Evolutionary conservation across 2,888 invertebrate species (phyloP).

Genomic region (Ceraclea dissimilis): DNA sequence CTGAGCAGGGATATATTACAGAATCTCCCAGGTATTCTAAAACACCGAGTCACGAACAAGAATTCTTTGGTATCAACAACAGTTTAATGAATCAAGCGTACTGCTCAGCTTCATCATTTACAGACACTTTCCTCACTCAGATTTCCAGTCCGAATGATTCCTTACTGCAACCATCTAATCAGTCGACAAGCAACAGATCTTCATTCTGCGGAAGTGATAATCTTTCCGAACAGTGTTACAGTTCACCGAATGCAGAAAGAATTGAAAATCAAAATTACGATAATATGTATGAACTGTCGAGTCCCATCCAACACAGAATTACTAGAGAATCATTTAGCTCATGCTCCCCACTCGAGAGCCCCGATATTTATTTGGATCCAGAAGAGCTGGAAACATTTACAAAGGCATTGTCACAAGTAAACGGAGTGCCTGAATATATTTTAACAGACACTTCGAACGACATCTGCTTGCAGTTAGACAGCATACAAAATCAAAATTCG

Average conservation of each 20-base stretch:
- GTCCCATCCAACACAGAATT: conserved; percentile 2
- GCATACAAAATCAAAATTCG: background rate
- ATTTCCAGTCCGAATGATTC: background rate
- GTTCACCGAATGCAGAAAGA: conserved; percentile 5
- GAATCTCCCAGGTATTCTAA: background rate
- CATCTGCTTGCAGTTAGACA: background rate
- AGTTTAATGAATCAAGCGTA: background rate
- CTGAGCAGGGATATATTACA: background rate
- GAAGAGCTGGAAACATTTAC: background rate
- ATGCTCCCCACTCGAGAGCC: conserved; percentile 16
- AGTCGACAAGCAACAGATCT: background rate
- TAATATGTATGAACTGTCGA: conserved; percentile 10
- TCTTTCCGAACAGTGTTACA: conserved; percentile 8
- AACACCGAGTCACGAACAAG: background rate
- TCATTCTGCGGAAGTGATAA: background rate
- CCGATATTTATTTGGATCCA: conserved; percentile 1
- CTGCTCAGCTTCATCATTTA: background rate
- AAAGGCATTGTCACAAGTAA: conserved; percentile 3
- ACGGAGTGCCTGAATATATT: background rate
- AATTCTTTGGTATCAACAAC: background rate
- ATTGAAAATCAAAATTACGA: conserved; percentile 3
- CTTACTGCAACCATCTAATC: background rate
- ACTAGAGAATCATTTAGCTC: conserved; percentile 17
- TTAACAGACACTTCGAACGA: background rate
- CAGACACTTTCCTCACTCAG: background rate